Evolutionary conservation across 2,888 invertebrate species (phyloP).

Genomic region (Nemotelus nigrinus): DNA sequence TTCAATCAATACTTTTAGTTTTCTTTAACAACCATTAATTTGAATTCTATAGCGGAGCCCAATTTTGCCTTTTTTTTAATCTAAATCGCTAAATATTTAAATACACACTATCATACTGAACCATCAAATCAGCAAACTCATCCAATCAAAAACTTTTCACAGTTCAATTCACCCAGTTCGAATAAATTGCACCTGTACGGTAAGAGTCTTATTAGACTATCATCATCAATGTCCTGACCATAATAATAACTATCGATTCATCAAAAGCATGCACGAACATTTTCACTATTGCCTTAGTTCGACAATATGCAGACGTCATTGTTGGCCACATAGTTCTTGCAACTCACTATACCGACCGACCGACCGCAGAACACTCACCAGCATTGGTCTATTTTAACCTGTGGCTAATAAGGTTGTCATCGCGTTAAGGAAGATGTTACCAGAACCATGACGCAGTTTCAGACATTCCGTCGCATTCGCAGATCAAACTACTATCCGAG

Average conservation of each 20-base stretch:
- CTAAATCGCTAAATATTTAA: too few species aligned
- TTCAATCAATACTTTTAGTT: too few species aligned
- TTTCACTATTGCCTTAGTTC: conserved; percentile 25
- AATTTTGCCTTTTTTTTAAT: too few species aligned
- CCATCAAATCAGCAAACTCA: background rate
- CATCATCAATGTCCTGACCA: conserved; percentile 27
- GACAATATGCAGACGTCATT: conserved; percentile 33
- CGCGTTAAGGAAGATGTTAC: conserved; percentile 38
- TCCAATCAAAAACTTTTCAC: background rate
- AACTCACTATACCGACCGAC: conserved; percentile 6
- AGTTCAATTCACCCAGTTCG: background rate
- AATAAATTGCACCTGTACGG: background rate
- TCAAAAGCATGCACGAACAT: conserved; percentile 23
- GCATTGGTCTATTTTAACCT: conserved; percentile 49
- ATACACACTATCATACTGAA: too few species aligned
- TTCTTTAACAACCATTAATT: background rate
- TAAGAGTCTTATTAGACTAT: conserved; percentile 19
- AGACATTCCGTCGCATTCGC: conserved; percentile 17
- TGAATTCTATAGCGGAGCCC: background rate
- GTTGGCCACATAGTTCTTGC: conserved; percentile 5
- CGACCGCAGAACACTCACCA: conserved; percentile 9
- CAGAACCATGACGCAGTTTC: conserved; percentile 29
- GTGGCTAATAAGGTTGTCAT: conserved; percentile 48
- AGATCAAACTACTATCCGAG: conserved; percentile 22
- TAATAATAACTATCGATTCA: conserved; percentile 23